Percentiles rank a stretch among this genome's conserved stretches.
phyloP scores from a whole-genome alignment of 2,797 vertebrate genomes.

The Tenualosa ilisha region DNA sequence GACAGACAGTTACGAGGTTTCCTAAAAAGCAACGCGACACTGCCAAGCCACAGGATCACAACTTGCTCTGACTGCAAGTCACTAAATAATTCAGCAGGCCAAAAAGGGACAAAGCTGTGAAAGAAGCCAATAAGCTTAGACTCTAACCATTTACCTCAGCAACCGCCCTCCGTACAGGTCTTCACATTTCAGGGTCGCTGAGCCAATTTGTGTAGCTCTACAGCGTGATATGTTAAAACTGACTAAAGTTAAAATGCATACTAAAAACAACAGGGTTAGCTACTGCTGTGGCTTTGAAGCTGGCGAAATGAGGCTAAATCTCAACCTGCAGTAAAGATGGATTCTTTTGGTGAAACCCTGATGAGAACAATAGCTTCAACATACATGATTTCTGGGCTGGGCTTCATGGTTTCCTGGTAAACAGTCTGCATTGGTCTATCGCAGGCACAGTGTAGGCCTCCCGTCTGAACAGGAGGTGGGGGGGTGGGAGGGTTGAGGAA shows the following conservation, averaged over 20 bases:
- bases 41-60: constrained; percentile 16
- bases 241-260: constrained; percentile 13
- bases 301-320: neutral
- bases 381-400: neutral
- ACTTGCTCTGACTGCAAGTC: neutral
- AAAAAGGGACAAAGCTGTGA: constrained; percentile 6
- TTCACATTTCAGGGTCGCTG: neutral
- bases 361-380: neutral
- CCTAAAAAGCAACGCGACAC: neutral
- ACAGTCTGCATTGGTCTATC: neutral
- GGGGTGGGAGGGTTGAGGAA: neutral
- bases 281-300: neutral
- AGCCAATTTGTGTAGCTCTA: neutral
- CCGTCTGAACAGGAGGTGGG: neutral
- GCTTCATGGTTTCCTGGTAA: neutral
- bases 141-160: neutral
- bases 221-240: neutral
- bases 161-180: neutral
- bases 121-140: neutral
- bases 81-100: constrained; percentile 2
- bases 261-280: neutral
- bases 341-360: neutral
- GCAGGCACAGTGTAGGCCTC: neutral
- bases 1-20: neutral
- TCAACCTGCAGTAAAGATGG: neutral